Conservation (phyloP, 1,140 invertebrate species). For the Phenacoccus solenopsis region DNA sequence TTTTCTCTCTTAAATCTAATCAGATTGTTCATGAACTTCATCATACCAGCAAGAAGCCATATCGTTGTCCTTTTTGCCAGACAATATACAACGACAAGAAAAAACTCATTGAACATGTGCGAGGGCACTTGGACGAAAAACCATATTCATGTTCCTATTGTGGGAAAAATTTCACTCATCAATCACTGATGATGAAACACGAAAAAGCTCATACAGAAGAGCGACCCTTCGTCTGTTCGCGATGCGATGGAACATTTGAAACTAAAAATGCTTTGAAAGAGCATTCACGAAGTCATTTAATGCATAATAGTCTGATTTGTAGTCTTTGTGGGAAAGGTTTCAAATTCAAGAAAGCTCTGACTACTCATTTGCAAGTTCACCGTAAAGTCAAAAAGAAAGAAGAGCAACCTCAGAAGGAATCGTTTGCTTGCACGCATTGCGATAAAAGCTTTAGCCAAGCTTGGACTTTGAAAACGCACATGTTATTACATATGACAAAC, state of each 20-base stretch:
- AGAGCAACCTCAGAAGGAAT: not conserved
- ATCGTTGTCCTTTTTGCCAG: not conserved
- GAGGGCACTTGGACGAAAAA: constrained; percentile 93
- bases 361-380: not conserved
- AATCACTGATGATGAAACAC: constrained; percentile 33
- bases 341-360: not conserved
- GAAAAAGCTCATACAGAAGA: constrained; percentile 39
- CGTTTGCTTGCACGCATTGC: not conserved
- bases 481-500: not conserved
- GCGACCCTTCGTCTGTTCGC: constrained; percentile 44
- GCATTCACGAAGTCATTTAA: not conserved
- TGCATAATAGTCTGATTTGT: not conserved
- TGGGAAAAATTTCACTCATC: constrained; percentile 38
- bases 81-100: not conserved
- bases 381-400: not conserved
- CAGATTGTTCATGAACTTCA: not conserved
- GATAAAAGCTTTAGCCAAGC: not conserved
- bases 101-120: constrained; percentile 52
- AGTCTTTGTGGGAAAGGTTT: not conserved
- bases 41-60: not conserved
- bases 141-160: constrained; percentile 60
- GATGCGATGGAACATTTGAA: not conserved
- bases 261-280: not conserved
- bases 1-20: not conserved
- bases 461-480: not conserved